Evolutionary conservation across 1,140 invertebrate genomes (phyloP), one percentile per base, ranked within the genome.

Genomic region (Philotrypesis tridentata): DNA sequence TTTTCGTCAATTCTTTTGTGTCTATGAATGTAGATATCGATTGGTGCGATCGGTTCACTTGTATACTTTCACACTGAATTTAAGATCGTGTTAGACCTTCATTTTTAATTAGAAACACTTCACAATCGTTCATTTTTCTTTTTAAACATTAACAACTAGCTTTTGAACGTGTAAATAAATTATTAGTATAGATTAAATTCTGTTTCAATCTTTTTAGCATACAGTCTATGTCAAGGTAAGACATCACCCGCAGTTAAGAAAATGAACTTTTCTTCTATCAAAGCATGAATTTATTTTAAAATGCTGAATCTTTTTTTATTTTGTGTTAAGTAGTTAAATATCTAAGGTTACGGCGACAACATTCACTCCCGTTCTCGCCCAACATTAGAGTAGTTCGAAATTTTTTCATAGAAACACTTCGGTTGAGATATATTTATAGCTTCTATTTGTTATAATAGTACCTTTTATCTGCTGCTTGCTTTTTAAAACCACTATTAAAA

Each of bases 221-320:
- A 92, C 91, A 91, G 91, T 92, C 89, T 92, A 85, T 92, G 91
- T 86, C 91, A 92, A 92, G 91, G 91, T 92, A 92, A 92, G 91
- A 89, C 82, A 87, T 86, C 87, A 86, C 85, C 43, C 86, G 85
- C 84, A 85, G 80, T 87, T 85, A 80, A 83, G 68, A 83, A 83
- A 76, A 31, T 67, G 80, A 55, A 80, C 77, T 80, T 73, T 70
- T 73, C 74, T 72, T 76, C 71, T 86, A 75, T 27, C 61, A 71
- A 70, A 84, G 85, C 84, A 87, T 86, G 84, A 70, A 21, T 12
- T 12, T 76, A 25, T 2, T 55, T 55, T n/a, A 25, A 68, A 23
- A 14, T 9, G 23, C 60, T 31, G 9, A 6, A 55, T 21, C n/a
- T 55, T 17, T 11, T 40, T 14, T 65, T 17, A 43, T 65, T 37